phyloP scores from a whole-genome alignment of 1,140 invertebrate genomes.

The Lasioglossum baleicum region DNA sequence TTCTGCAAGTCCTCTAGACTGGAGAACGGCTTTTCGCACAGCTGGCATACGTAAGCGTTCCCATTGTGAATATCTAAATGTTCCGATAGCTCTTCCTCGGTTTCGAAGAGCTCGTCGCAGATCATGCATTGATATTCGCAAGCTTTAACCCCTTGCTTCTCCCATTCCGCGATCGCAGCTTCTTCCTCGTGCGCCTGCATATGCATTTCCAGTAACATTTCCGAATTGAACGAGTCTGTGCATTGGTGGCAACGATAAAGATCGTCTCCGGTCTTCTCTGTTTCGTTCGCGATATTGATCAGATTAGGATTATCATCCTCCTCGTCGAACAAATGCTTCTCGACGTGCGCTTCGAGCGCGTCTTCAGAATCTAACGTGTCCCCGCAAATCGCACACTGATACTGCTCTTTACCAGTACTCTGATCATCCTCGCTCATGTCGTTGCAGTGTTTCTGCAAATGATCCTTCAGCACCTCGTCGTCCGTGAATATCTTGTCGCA shows the following conservation, averaged over 20 bases:
- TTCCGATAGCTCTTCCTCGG: slow-evolving; percentile 66
- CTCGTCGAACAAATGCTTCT: slow-evolving; percentile 74
- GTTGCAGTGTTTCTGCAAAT: slow-evolving; percentile 76
- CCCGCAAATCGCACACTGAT: slow-evolving; percentile 76
- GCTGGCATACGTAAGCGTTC: slow-evolving; percentile 70
- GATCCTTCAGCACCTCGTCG: slow-evolving; percentile 75
- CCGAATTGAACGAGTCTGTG: slow-evolving; percentile 64
- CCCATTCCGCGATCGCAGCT: slow-evolving; percentile 71
- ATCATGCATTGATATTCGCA: slow-evolving; percentile 62
- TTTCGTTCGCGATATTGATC: slow-evolving; percentile 62
- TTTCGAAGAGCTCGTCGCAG: slow-evolving; percentile 69
- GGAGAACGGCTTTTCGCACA: slow-evolving; percentile 73
- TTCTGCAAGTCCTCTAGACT: slow-evolving; percentile 70
- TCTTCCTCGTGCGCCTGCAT: slow-evolving; percentile 75
- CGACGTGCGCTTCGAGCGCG: slow-evolving; percentile 70
- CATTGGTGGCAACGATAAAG: slow-evolving; percentile 70
- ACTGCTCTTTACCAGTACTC: slow-evolving; percentile 64
- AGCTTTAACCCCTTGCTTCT: slow-evolving; percentile 61
- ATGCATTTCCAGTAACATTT: slow-evolving; percentile 73
- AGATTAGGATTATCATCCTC: slow-evolving; percentile 76
- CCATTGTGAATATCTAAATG: slow-evolving; percentile 72
- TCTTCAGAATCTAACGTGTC: slow-evolving; percentile 70
- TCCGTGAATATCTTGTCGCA: slow-evolving; percentile 76
- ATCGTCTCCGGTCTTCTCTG: slow-evolving; percentile 40
- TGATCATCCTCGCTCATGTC: slow-evolving; percentile 73